phyloP scores from a whole-genome alignment of 2,113 vertebrate genomes.

The Pedionomus torquatus region DNA sequence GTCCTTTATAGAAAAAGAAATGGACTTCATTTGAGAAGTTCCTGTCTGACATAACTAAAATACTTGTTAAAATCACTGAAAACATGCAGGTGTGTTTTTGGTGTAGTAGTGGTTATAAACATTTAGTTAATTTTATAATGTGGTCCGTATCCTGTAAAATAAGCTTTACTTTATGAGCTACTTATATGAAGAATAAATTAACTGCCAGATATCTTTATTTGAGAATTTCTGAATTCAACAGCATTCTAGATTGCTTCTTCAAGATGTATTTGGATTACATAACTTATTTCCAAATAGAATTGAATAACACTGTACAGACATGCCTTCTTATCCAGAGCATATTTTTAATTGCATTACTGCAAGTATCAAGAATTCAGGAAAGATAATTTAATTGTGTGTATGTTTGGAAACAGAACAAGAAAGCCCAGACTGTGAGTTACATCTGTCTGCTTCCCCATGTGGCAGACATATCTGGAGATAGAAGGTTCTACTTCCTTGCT shows the following conservation, averaged over 20 bases:
- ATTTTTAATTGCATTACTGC: not conserved
- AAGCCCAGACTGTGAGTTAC: not conserved
- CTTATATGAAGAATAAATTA: not conserved
- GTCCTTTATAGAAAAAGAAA: not conserved
- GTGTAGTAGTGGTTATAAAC: not conserved
- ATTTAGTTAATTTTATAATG: not conserved
- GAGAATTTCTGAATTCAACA: not conserved
- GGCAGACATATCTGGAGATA: not conserved
- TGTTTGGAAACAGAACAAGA: not conserved
- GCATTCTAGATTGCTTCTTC: rapidly evolving
- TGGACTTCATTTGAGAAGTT: not conserved
- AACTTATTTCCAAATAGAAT: not conserved
- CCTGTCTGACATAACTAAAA: not conserved
- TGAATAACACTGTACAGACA: not conserved
- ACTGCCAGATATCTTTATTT: not conserved
- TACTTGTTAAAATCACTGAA: not conserved
- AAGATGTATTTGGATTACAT: not conserved
- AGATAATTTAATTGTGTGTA: not conserved
- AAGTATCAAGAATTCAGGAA: not conserved
- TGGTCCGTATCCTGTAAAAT: not conserved
- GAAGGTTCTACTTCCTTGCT: not conserved
- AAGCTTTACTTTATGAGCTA: not conserved
- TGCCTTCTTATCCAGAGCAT: not conserved
- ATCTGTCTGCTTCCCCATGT: not conserved
- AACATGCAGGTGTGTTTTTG: not conserved